Percentiles rank a stretch among this genome's conserved stretches.
Conservation (phyloP, 2,888 invertebrate species). For the Lordiphosa fenestrarum region DNA sequence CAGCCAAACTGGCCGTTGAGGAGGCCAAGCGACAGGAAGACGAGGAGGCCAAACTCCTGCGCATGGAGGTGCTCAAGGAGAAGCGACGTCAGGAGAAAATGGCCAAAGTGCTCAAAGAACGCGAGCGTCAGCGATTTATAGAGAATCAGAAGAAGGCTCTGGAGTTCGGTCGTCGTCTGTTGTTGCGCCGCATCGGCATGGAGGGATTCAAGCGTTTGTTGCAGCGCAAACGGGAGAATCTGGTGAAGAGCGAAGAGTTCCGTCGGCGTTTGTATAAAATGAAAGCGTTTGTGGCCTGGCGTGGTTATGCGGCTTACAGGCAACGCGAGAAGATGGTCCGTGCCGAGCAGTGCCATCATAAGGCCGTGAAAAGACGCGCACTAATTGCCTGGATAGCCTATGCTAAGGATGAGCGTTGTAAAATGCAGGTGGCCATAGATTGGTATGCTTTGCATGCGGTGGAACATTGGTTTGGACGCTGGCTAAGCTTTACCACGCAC, state of each 20-base stretch:
- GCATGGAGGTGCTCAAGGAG: conserved; percentile 83
- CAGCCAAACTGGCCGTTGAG: conserved; percentile 78
- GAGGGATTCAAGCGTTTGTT: conserved; percentile 77
- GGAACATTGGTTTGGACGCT: conserved; percentile 81
- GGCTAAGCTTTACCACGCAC: conserved; percentile 81
- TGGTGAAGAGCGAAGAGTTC: conserved; percentile 81
- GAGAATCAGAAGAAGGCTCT: conserved; percentile 80
- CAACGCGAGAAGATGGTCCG: conserved; percentile 82
- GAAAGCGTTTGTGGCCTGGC: conserved; percentile 82
- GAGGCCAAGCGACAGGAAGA: conserved; percentile 81
- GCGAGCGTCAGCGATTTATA: conserved; percentile 80
- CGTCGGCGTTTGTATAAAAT: conserved; percentile 81
- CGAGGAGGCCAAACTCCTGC: conserved; percentile 84
- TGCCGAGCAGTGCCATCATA: conserved; percentile 83
- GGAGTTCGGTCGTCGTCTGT: conserved; percentile 78
- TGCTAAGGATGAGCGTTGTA: conserved; percentile 77
- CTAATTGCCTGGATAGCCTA: conserved; percentile 81
- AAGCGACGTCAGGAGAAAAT: conserved; percentile 83
- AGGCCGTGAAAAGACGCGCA: conserved; percentile 80
- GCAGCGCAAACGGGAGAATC: conserved; percentile 76
- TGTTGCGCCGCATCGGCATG: conserved; percentile 77
- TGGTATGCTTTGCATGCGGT: conserved; percentile 85
- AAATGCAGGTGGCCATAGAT: conserved; percentile 87
- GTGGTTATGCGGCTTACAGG: conserved; percentile 81
- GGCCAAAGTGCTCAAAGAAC: conserved; percentile 83